These are phyloP conservation scores for Elephas maximus DNA, from an alignment of 2,113 vertebrate species.

Conservation along the genomic window DNA sequence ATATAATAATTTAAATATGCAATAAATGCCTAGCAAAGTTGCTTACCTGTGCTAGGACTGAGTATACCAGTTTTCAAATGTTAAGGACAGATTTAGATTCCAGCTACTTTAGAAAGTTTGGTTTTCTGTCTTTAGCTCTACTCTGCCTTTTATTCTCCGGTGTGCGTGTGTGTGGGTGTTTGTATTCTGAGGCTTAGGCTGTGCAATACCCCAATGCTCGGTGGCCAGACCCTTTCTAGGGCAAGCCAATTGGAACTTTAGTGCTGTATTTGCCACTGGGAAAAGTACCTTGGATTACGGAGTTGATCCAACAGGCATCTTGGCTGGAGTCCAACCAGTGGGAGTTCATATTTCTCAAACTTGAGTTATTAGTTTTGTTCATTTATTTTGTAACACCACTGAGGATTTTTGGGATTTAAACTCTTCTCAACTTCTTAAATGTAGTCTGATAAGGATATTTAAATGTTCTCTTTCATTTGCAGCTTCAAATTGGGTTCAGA, in stretches of 20 bases:
- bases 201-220: background rate
- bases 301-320: slow-evolving; percentile 24
- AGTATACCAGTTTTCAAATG: background rate
- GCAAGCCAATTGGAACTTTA: background rate
- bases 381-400: slow-evolving; percentile 43
- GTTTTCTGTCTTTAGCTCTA: background rate
- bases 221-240: background rate
- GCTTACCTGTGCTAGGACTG: background rate
- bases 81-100: background rate
- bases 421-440: slow-evolving; percentile 30
- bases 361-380: slow-evolving; percentile 37
- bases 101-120: background rate
- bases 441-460: slow-evolving; percentile 48
- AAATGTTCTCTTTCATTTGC: slow-evolving; percentile 58
- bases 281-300: background rate
- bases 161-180: background rate
- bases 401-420: slow-evolving; percentile 34
- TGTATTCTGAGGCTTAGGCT: background rate
- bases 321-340: background rate
- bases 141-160: background rate
- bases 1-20: background rate
- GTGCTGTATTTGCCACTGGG: background rate
- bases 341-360: slow-evolving; percentile 50
- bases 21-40: background rate
- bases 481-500: slow-evolving; percentile 63